Evolutionary conservation across 1,140 invertebrate species (phyloP).

Genomic region (Nomia melanderi): DNA sequence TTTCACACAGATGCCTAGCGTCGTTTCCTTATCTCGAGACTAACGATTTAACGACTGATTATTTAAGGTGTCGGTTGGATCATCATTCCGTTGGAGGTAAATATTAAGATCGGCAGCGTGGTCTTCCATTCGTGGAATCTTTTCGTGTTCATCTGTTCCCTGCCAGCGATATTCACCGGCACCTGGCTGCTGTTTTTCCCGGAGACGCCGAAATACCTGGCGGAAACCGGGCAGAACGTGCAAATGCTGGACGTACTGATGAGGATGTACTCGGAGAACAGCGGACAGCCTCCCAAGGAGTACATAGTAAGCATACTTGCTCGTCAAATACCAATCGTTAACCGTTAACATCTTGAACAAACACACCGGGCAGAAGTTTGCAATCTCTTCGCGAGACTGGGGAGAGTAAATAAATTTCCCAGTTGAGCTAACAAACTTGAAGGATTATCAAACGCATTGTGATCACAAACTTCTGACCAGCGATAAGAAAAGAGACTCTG

Average conservation of each 20-base stretch:
- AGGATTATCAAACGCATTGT: no score
- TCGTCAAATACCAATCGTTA: no score
- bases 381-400: no score
- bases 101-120: conserved; percentile 54
- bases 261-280: conserved; percentile 78
- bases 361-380: no score
- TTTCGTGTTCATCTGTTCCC: conserved; percentile 71
- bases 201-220: conserved; percentile 84
- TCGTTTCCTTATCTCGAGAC: no score
- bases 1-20: no score
- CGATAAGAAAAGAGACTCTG: no score
- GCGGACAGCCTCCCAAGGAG: conserved; percentile 67
- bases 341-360: no score
- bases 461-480: no score
- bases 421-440: no score
- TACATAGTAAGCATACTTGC: conserved; percentile 72
- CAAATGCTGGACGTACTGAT: conserved; percentile 76
- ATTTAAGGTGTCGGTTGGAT: conserved; percentile 75
- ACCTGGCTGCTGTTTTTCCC: conserved; percentile 81
- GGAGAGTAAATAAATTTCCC: no score
- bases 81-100: conserved; percentile 71
- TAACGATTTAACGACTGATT: no score
- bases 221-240: conserved; percentile 77
- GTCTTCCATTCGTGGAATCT: conserved; percentile 77
- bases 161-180: conserved; percentile 69